A percentile compares a stretch with the other conserved stretches of the same genome.
These are phyloP conservation scores for Pterobdella sp. DNA, from an alignment of 2,888 invertebrate species.

Conservation along the genomic window DNA sequence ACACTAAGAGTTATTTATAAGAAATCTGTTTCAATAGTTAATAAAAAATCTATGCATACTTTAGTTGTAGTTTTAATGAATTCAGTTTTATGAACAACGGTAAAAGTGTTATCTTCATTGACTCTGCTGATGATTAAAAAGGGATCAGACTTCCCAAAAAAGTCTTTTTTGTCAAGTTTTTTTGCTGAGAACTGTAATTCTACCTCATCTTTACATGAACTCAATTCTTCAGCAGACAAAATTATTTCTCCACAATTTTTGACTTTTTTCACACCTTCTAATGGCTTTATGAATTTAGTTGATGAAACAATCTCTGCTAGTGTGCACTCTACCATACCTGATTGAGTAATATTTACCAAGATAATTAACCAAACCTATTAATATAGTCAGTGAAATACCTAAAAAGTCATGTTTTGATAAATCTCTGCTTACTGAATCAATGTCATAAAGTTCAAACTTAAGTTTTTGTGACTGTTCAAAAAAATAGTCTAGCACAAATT, in stretches of 20 bases:
- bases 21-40: too few relatives aligned
- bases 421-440: conserved; percentile 41
- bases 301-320: conserved; percentile 55
- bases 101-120: conserved; percentile 52
- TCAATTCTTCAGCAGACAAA: conserved; percentile 46
- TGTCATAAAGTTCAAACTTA: conserved; percentile 49
- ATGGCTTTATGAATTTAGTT: conserved; percentile 29
- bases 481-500: conserved; percentile 48
- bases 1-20: too few relatives aligned
- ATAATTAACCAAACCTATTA: too few relatives aligned
- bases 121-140: conserved; percentile 52
- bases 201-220: conserved; percentile 47
- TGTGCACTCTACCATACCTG: conserved; percentile 56
- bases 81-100: conserved; percentile 57
- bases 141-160: conserved; percentile 56
- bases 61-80: conserved; percentile 55
- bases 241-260: conserved; percentile 29
- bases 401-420: conserved; percentile 37
- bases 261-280: conserved; percentile 26
- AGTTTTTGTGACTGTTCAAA: conserved; percentile 50
- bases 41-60: too few relatives aligned
- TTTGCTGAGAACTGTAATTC: conserved; percentile 49
- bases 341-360: too few relatives aligned
- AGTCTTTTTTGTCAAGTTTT: conserved; percentile 55
- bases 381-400: too few relatives aligned